Percentiles rank a stretch among this genome's conserved stretches.
These are phyloP conservation scores for Anser cygnoides DNA, from an alignment of 2,113 vertebrate species.

Conservation along the genomic window DNA sequence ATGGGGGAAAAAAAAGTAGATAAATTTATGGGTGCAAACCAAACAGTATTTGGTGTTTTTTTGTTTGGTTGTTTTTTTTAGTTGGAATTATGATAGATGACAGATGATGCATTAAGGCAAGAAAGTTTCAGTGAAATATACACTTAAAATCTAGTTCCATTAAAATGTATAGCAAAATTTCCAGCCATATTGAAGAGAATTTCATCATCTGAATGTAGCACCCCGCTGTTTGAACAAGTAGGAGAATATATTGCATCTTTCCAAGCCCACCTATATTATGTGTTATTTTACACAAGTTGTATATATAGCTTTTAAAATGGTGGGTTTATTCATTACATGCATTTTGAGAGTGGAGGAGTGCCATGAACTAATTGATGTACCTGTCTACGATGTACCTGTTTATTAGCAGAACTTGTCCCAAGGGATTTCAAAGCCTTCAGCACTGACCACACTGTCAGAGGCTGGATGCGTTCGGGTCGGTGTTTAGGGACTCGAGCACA, in stretches of 20 bases:
- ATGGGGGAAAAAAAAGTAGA: background rate
- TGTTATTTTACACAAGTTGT: background rate
- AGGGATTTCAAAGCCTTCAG: background rate
- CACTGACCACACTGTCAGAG: background rate
- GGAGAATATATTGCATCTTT: background rate
- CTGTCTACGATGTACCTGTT: background rate
- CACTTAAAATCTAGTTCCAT: background rate
- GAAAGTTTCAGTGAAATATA: background rate
- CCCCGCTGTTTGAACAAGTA: background rate
- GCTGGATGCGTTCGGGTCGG: background rate
- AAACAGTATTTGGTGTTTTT: background rate
- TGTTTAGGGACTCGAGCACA: background rate
- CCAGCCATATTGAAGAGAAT: background rate
- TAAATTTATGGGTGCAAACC: background rate
- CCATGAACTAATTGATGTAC: too few species aligned
- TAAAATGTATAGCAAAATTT: background rate
- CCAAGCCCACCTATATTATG: background rate
- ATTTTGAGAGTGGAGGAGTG: background rate
- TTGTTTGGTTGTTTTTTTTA: background rate
- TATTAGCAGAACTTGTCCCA: background rate
- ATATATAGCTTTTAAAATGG: background rate
- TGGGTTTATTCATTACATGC: background rate
- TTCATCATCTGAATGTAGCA: background rate
- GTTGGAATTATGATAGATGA: background rate
- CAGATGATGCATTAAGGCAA: background rate